Conservation (phyloP, 2,888 invertebrate species). For the Aradus depressus region DNA sequence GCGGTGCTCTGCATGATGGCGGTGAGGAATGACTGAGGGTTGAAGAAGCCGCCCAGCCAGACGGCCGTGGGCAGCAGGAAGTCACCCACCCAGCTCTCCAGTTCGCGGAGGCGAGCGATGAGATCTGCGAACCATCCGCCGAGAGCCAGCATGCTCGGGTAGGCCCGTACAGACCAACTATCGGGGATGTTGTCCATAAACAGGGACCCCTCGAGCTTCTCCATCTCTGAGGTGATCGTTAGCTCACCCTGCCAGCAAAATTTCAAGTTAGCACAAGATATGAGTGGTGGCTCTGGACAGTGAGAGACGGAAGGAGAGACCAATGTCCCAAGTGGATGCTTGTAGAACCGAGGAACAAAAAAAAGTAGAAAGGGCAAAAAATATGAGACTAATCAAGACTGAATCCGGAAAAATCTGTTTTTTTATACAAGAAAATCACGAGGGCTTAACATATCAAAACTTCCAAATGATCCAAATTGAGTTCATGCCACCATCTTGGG, state of each 20-base stretch:
- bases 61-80: constrained; percentile 76
- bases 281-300: no score
- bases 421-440: background rate
- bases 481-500: no score
- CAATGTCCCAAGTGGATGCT: no score
- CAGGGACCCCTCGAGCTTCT: constrained; percentile 68
- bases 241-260: constrained; percentile 79
- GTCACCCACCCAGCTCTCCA: constrained; percentile 81
- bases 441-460: no score
- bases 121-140: constrained; percentile 83
- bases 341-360: no score
- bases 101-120: constrained; percentile 60
- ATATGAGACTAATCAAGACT: no score
- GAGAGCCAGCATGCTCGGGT: constrained; percentile 73
- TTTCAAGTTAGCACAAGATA: no score
- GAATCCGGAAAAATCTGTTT: no score
- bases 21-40: constrained; percentile 91
- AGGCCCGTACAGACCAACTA: constrained; percentile 74
- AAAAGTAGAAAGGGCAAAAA: background rate
- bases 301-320: no score
- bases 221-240: constrained; percentile 88
- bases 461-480: no score
- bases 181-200: constrained; percentile 83
- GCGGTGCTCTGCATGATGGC: constrained; percentile 97
- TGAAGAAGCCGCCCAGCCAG: constrained; percentile 92